Evolutionary conservation across 2,113 vertebrate species (phyloP).

Genomic region (Asarcornis scutulata): DNA sequence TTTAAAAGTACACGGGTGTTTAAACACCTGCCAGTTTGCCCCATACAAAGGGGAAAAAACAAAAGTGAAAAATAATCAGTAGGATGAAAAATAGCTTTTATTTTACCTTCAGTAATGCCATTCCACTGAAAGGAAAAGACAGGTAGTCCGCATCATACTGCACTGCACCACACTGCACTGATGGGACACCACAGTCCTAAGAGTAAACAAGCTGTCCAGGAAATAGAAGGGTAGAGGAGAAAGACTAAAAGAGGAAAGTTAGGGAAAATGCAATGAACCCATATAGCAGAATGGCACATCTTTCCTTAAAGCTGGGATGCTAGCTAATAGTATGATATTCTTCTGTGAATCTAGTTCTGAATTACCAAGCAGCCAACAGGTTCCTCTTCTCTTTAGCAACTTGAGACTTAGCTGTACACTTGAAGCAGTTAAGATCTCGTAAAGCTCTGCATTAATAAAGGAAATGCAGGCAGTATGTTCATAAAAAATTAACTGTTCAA

Average conservation of each 20-base stretch:
- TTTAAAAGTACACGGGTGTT: neutral
- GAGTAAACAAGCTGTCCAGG: neutral
- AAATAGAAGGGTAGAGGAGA: neutral
- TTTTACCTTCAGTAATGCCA: neutral
- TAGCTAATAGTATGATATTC: neutral
- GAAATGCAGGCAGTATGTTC: neutral
- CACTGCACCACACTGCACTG: neutral
- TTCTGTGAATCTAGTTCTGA: neutral
- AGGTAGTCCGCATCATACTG: too few relatives aligned
- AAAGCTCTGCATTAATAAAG: neutral
- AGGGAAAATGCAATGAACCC: neutral
- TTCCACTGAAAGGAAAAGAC: neutral
- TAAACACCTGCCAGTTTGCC: neutral
- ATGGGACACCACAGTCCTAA: neutral
- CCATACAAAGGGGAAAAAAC: neutral
- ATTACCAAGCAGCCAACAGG: neutral
- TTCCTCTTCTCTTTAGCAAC: neutral
- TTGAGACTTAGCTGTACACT: neutral
- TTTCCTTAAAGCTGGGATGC: neutral
- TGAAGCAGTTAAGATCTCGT: neutral
- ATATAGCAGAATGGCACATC: rapidly evolving
- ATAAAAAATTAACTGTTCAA: neutral
- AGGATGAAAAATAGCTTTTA: neutral
- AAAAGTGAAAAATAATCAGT: neutral
- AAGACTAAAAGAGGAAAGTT: neutral